These are phyloP conservation scores for Philhelius pedissequus DNA, from an alignment of 2,888 invertebrate genomes.

Conservation along the genomic window DNA sequence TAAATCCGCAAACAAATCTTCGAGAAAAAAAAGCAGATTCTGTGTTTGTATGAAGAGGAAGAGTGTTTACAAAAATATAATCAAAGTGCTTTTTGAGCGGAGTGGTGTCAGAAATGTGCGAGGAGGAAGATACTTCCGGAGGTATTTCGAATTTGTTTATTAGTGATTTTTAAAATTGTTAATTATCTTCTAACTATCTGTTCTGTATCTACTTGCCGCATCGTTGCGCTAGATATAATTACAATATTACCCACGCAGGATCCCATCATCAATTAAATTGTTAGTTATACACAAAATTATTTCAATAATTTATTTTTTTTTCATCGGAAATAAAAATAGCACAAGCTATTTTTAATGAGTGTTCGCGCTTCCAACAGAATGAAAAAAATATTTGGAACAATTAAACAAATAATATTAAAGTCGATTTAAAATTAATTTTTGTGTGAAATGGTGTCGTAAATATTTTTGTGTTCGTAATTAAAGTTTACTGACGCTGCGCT, in stretches of 20 bases:
- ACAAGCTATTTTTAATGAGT: background rate
- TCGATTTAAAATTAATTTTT: background rate
- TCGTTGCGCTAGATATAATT: background rate
- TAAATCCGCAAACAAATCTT: slow-evolving; percentile 11
- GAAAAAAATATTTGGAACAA: background rate
- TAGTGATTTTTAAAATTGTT: slow-evolving; percentile 34
- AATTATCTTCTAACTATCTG: slow-evolving; percentile 14
- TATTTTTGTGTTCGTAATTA: background rate
- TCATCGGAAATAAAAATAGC: background rate
- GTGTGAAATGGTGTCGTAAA: background rate
- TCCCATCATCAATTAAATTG: background rate
- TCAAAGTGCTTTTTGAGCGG: slow-evolving; percentile 35
- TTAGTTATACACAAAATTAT: background rate
- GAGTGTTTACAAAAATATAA: slow-evolving; percentile 7
- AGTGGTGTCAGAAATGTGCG: slow-evolving; percentile 37
- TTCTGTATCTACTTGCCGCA: background rate
- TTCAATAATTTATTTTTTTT: background rate
- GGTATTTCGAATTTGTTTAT: slow-evolving; percentile 47
- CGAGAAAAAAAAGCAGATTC: slow-evolving; percentile 13
- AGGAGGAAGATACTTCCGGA: slow-evolving; percentile 45
- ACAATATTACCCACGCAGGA: background rate
- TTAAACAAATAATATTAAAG: background rate
- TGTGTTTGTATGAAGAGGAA: background rate
- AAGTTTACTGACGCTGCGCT: background rate
- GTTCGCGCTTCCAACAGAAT: background rate